Base-by-base conservation (phyloP, 2,797 vertebrate genomes). In the Macroramphosus scolopax region DNA sequence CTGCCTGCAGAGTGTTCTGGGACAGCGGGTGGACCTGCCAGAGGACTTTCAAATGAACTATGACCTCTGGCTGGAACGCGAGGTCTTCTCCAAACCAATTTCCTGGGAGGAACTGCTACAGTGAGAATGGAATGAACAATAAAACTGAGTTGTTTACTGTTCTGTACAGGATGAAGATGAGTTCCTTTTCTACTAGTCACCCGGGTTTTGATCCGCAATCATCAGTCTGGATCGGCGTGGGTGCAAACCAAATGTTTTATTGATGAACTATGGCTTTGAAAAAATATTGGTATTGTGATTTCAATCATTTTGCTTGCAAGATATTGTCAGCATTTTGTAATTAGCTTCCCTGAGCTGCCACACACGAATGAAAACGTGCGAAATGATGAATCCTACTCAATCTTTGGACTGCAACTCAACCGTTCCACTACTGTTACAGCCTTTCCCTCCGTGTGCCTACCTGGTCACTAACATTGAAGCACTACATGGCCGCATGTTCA, bases 81-180 rank as follows among this genome's bases (percentile, higher is more conserved):
- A 98, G 73, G 96, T 98, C 28, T 99, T 99, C 72, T 93, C 96
- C 12, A 95, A 98, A 77, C 94, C 96, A 25, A 98, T 99, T 54
- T 93, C 89, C 17, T 98, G 96, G 95, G 96, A 99, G 63, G 94
- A 97, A 64, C 89, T 99, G 56, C 90, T 99, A 5, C 89, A 93
- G 72, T 88, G 77, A 87, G 48, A 63, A 18, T 17, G 10, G 2
- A 1, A 8, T 9, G 12, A 18, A 26, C 3, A 14, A 39, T 10
- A 12, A 3, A 42, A 62, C 5, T 22, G 20, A 22, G 6, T n/a
- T n/a, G n/a, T n/a, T n/a, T n/a, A n/a, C n/a, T n/a, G 9, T 55
- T 54, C 31, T 51, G 33, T 41, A 28, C 28, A 33, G 33, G 51
- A 38, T 44, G 60, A 63, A 49, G 33, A 25, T 48, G 42, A 42